Evolutionary conservation across 2,888 invertebrate species (phyloP).

Genomic region (Sclerodermus sp.): DNA sequence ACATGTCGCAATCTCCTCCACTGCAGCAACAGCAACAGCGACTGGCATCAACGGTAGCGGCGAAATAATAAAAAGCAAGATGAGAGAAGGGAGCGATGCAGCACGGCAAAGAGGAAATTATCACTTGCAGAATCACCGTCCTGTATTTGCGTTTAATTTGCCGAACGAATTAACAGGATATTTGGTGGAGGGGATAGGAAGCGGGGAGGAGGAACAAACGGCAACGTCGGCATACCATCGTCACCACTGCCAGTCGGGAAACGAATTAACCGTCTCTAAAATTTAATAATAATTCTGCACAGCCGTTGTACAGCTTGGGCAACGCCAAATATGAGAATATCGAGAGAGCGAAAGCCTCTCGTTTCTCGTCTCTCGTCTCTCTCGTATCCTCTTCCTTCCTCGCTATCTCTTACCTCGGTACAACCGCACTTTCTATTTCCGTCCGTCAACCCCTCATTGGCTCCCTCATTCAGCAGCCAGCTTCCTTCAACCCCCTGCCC

Average conservation of each 20-base stretch:
- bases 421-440: neutral
- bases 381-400: constrained; percentile 1
- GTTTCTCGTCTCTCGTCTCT: neutral
- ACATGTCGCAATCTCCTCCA: no score
- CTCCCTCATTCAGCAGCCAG: neutral
- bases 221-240: no score
- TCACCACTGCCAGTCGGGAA: constrained; percentile 5
- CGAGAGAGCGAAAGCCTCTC: neutral
- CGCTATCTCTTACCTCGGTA: neutral
- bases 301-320: neutral
- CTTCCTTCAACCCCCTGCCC: neutral
- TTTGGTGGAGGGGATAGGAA: constrained; percentile 20
- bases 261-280: constrained; percentile 21
- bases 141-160: constrained; percentile 45
- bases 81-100: constrained; percentile 1
- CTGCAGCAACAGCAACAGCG: no score
- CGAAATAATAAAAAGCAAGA: constrained; percentile 1
- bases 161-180: constrained; percentile 32
- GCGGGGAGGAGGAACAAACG: no score
- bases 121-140: constrained; percentile 28
- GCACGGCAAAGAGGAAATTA: constrained; percentile 19
- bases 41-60: no score
- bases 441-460: neutral
- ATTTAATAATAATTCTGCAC: constrained; percentile 32
- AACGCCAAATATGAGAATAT: constrained; percentile 18